Evolutionary conservation across 1,140 invertebrate genomes (phyloP).

Genomic region (Drosophila chauvacae): DNA sequence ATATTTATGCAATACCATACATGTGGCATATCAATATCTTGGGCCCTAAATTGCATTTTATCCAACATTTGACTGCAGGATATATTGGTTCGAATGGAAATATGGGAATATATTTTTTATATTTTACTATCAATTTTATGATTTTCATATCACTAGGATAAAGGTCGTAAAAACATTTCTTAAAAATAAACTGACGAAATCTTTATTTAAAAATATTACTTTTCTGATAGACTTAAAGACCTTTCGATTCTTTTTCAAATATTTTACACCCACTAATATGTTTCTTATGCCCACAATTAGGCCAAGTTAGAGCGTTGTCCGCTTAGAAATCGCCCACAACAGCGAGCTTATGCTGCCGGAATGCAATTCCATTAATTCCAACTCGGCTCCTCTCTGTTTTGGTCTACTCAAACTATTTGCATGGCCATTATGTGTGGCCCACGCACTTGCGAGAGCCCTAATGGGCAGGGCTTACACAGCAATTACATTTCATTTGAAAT

Average conservation of each 20-base stretch:
- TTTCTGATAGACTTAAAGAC: neutral
- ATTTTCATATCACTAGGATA: neutral
- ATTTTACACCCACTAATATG: slow-evolving; percentile 4
- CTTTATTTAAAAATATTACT: neutral
- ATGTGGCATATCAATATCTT: slow-evolving; percentile 16
- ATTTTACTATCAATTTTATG: neutral
- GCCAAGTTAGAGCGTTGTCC: neutral
- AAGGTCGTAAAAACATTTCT: too few relatives aligned
- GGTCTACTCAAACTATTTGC: slow-evolving; percentile 51
- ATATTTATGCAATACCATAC: slow-evolving; percentile 7
- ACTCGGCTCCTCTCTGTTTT: slow-evolving; percentile 11
- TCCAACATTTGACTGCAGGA: neutral
- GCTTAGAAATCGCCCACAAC: slow-evolving; percentile 16
- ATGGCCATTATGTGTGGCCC: slow-evolving; percentile 35
- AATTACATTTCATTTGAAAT: slow-evolving; percentile 70
- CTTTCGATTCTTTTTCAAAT: neutral
- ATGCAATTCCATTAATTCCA: slow-evolving; percentile 50
- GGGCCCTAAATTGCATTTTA: slow-evolving; percentile 20
- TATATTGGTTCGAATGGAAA: neutral
- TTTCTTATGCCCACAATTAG: slow-evolving; percentile 19
- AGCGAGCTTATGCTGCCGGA: slow-evolving; percentile 25
- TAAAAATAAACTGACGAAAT: neutral
- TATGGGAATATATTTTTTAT: neutral
- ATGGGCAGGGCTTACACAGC: slow-evolving; percentile 48
- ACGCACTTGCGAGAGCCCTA: slow-evolving; percentile 37